phyloP scores from a whole-genome alignment of 2,113 vertebrate species.

The Podarcis raffonei region DNA sequence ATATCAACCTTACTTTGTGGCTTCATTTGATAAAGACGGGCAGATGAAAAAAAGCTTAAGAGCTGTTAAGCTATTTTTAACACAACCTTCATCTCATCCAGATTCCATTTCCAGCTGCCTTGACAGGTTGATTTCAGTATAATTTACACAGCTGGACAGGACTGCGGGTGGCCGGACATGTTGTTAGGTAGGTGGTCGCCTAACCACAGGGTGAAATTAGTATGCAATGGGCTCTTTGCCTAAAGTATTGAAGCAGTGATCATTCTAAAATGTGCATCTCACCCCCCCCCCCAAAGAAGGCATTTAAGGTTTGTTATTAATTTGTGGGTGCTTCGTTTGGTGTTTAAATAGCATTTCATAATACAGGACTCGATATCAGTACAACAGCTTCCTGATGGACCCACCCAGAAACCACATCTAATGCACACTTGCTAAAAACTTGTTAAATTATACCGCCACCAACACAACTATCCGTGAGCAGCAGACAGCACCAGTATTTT shows the following conservation, averaged over 20 bases:
- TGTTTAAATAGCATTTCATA: constrained; percentile 18
- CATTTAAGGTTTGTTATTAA: constrained; percentile 5
- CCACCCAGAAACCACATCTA: constrained; percentile 39
- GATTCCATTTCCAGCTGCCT: constrained; percentile 51
- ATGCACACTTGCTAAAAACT: constrained; percentile 2
- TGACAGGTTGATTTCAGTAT: constrained; percentile 48
- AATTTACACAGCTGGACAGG: constrained; percentile 53
- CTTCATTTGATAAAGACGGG: background rate
- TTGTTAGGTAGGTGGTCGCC: constrained; percentile 37
- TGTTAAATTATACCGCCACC: background rate
- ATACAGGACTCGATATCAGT: constrained; percentile 27
- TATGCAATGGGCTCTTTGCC: background rate
- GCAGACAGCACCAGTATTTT: background rate
- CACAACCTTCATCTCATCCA: constrained; percentile 26
- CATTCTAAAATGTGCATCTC: background rate
- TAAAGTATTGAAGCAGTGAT: constrained; percentile 1
- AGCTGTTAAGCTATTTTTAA: background rate
- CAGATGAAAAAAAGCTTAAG: background rate
- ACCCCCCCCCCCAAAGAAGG: constrained; percentile 3
- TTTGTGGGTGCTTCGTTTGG: constrained; percentile 28
- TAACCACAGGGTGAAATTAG: constrained; percentile 36
- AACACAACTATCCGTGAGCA: background rate
- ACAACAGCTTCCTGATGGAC: constrained; percentile 28
- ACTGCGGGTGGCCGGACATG: constrained; percentile 47
- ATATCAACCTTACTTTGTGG: background rate